These are phyloP conservation scores for Copidosoma aretas DNA, from an alignment of 2,888 invertebrate genomes.

Conservation along the genomic window DNA sequence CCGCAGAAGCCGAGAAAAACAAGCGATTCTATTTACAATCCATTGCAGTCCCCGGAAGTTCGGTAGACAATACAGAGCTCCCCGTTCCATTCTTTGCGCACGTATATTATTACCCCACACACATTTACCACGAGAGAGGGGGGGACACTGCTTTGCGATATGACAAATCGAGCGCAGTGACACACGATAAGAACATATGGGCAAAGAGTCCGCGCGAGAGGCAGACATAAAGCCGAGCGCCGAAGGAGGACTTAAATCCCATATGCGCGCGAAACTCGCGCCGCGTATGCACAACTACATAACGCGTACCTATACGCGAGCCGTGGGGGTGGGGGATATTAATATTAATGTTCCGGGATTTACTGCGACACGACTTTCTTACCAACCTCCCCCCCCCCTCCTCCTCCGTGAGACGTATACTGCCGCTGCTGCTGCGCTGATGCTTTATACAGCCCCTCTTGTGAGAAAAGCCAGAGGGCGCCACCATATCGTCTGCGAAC, in stretches of 20 bases:
- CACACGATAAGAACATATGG: too few species aligned
- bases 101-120: too few species aligned
- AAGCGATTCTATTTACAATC: too few species aligned
- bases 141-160: background rate
- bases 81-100: too few species aligned
- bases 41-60: too few species aligned
- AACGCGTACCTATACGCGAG: slow-evolving; percentile 44
- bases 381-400: background rate
- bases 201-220: background rate
- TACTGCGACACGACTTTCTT: slow-evolving; percentile 50
- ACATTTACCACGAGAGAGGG: too few species aligned
- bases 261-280: slow-evolving; percentile 46
- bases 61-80: too few species aligned
- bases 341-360: slow-evolving; percentile 59
- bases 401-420: background rate
- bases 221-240: slow-evolving; percentile 9
- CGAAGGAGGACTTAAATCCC: slow-evolving; percentile 36
- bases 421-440: background rate
- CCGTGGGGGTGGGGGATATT: slow-evolving; percentile 55
- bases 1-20: too few species aligned
- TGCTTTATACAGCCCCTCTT: background rate
- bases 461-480: background rate
- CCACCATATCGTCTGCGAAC: too few species aligned
- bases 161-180: background rate
- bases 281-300: slow-evolving; percentile 40